phyloP scores from a whole-genome alignment of 2,888 invertebrate species.

The Troides oblongomaculatus region DNA sequence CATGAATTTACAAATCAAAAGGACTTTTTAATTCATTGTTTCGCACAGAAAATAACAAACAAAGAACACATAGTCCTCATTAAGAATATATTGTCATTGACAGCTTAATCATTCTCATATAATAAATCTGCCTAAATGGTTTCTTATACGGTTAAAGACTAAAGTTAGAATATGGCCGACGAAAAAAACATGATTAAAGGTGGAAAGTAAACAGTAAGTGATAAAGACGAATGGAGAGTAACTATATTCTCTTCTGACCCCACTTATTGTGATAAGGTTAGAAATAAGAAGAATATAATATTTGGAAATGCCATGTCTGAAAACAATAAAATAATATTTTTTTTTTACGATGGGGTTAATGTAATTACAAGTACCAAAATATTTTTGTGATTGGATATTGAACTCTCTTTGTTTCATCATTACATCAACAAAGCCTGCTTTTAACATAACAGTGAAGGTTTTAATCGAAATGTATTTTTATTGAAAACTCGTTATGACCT shows the following conservation, averaged over 20 bases:
- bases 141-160: too few relatives aligned
- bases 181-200: too few relatives aligned
- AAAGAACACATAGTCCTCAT: neutral
- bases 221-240: too few relatives aligned
- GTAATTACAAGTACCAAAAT: neutral
- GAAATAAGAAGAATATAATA: neutral
- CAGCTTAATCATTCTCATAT: neutral
- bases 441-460: neutral
- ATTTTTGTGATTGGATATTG: neutral
- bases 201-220: too few relatives aligned
- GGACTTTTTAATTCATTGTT: slow-evolving; percentile 8
- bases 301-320: neutral
- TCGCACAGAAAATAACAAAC: neutral
- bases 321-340: neutral
- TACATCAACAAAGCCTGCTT: neutral
- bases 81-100: neutral
- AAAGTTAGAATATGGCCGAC: too few relatives aligned
- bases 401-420: slow-evolving; percentile 3
- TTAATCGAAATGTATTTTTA: neutral
- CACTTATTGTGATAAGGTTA: too few relatives aligned
- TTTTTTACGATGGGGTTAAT: neutral
- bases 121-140: too few relatives aligned
- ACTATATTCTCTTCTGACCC: too few relatives aligned
- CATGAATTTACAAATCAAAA: slow-evolving; percentile 22
- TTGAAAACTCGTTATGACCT: neutral